Evolutionary conservation across 2,113 vertebrate genomes (phyloP).

Genomic region (Delphinapterus leucas): DNA sequence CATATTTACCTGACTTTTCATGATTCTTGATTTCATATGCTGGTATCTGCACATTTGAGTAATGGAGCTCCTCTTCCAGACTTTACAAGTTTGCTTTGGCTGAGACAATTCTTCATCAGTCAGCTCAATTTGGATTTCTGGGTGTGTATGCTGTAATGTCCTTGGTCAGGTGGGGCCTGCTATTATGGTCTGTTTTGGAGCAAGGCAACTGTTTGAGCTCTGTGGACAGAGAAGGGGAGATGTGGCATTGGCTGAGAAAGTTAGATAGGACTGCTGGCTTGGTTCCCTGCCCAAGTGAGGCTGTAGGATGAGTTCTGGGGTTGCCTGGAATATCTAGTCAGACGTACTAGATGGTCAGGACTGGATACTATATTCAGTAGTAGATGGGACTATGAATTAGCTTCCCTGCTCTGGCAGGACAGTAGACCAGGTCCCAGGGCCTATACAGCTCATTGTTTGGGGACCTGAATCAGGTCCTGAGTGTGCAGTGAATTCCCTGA

Average conservation of each 20-base stretch:
- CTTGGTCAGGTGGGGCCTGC: background rate
- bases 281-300: background rate
- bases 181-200: too few relatives aligned
- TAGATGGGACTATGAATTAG: background rate
- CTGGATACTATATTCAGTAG: background rate
- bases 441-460: background rate
- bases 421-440: background rate
- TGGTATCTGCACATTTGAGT: background rate
- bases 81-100: background rate
- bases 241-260: background rate
- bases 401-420: background rate
- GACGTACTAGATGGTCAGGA: background rate
- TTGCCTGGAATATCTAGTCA: background rate
- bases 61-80: background rate
- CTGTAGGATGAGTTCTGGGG: background rate
- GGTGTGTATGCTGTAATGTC: background rate
- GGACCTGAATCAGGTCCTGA: background rate
- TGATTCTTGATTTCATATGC: background rate
- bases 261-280: background rate
- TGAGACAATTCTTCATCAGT: background rate
- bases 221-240: background rate
- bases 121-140: background rate
- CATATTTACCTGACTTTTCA: background rate
- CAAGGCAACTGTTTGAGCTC: background rate
- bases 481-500: background rate